Evolutionary conservation across 2,888 invertebrate species (phyloP), one percentile per base, ranked within the genome.

Genomic region (Sinelater perroti): DNA sequence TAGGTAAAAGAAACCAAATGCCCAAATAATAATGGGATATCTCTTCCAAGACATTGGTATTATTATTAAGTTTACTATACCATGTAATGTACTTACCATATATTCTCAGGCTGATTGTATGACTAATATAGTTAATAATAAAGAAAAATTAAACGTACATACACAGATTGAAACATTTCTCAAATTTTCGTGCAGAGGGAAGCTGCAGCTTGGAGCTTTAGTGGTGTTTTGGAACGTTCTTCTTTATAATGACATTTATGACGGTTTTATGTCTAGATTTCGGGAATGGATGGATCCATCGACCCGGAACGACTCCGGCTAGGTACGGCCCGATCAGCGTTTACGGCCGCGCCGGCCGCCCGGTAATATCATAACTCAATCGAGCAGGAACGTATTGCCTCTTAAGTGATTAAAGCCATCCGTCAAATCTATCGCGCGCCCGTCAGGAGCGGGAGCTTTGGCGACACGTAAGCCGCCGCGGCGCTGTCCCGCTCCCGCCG

Each of bases 321-420:
- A 47, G 52, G 73, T 72, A 75, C 74, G 75, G 77, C 76, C 77
- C 75, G 77, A 76, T 77, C 76, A 72, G 74, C 75, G 71, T 75
- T 75, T 74, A 74, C 72, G 72, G 71, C 72, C 70, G 70, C 73
- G 75, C 70, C 70, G 69, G 65, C 74, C 69, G 73, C 70, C 71
- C 74, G 75, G 71, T 72, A 72, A 76, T 77, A 75, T 77, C 77
- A 78, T 78, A 78, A 78, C 75, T 78, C 77, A 77, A 67, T 66
- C 70, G 69, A 74, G 72, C 71, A 53, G 49, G 60, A 50, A 72
- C 75, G 72, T 72, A 75, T 75, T 75, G 75, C 75, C 78, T 78
- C 75, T 78, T 78, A 78, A 75, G 76, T 77, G 77, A 78, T 78
- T 78, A 76, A 75, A 75, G 73, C 71, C 66, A 77, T 78, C 70